phyloP scores from a whole-genome alignment of 2,888 invertebrate species.

The Smittia sp. region DNA sequence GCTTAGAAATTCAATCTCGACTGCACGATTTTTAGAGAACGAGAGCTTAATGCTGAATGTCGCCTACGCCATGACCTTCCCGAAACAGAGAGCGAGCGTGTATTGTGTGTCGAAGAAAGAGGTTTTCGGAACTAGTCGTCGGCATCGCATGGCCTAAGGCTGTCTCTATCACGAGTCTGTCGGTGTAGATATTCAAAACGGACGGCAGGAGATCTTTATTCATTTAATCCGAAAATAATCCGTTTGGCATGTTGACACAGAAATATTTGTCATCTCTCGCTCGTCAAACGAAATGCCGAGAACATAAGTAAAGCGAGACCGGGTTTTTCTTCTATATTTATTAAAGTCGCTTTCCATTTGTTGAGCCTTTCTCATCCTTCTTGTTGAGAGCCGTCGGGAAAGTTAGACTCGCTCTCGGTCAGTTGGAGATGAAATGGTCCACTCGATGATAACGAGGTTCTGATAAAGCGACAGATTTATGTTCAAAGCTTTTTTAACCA shows the following conservation, averaged over 20 bases:
- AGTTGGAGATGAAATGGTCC: no score
- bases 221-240: slow-evolving; percentile 14
- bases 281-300: not conserved
- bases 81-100: not conserved
- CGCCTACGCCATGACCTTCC: not conserved
- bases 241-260: slow-evolving; percentile 6
- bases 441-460: no score
- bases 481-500: no score
- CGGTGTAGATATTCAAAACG: not conserved
- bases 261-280: not conserved
- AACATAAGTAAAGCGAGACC: not conserved
- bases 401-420: no score
- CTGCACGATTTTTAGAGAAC: no score
- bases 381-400: not conserved
- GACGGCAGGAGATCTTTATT: not conserved
- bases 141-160: no score
- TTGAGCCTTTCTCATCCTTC: no score
- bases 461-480: no score
- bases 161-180: no score
- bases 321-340: not conserved
- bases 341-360: not conserved
- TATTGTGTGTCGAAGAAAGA: not conserved
- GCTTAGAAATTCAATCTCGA: no score
- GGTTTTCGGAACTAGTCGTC: no score
- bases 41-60: not conserved